Evolutionary conservation across 2,888 invertebrate genomes (phyloP).

Genomic region (Cylindroiulus punctatus): DNA sequence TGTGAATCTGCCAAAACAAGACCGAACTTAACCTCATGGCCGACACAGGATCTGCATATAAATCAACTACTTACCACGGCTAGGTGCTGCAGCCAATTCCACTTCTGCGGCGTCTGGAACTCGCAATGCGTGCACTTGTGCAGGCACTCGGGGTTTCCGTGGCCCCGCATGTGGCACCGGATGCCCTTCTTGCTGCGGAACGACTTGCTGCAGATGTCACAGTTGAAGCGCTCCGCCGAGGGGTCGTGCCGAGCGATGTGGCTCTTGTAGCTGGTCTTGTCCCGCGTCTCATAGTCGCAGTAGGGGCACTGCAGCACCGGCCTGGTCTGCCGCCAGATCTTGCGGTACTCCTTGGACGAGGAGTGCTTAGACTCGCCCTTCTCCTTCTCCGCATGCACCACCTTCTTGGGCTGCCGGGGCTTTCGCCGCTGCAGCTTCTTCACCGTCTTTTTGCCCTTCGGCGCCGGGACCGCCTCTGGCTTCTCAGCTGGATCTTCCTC

Average conservation of each 20-base stretch:
- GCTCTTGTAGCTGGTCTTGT: constrained; percentile 30
- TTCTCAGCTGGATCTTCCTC: neutral
- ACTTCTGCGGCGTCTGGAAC: constrained; percentile 61
- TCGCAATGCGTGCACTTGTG: constrained; percentile 52
- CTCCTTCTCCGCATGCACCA: neutral
- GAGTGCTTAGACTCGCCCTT: constrained; percentile 20
- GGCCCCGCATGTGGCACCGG: constrained; percentile 52
- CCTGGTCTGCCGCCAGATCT: constrained; percentile 31
- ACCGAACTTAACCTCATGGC: constrained; percentile 61
- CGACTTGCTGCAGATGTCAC: constrained; percentile 60
- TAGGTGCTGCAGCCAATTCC: constrained; percentile 61
- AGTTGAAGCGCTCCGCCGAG: constrained; percentile 50
- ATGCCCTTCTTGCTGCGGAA: constrained; percentile 60
- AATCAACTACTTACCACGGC: constrained; percentile 59
- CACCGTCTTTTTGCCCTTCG: neutral
- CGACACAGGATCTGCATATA: constrained; percentile 61
- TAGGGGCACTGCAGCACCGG: constrained; percentile 35
- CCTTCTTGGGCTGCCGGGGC: constrained; percentile 22
- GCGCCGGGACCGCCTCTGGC: neutral
- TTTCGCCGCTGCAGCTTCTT: neutral
- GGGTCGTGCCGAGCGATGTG: constrained; percentile 54
- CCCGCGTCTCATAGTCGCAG: constrained; percentile 43
- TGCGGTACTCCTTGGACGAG: constrained; percentile 10
- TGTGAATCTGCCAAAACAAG: constrained; percentile 60
- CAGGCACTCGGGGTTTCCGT: constrained; percentile 60